Evolutionary conservation across 2,888 invertebrate genomes (phyloP).

Genomic region (Invenusta paracnida): DNA sequence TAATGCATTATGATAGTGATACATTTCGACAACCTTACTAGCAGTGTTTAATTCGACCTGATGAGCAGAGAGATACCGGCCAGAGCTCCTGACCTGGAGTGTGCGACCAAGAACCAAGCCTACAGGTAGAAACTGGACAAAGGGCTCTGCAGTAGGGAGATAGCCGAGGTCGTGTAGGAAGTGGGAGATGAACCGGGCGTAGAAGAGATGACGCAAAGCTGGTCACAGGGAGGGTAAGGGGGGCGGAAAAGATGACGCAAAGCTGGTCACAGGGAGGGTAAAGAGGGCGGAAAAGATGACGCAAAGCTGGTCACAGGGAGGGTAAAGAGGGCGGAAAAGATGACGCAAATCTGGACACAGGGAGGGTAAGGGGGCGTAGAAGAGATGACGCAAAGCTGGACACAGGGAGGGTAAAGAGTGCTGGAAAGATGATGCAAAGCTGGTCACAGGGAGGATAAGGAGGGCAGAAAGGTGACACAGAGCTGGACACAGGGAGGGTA

Average conservation of each 20-base stretch:
- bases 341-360: conserved; percentile 74
- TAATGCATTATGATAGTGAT: no score
- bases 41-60: conserved; percentile 62
- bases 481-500: conserved; percentile 79
- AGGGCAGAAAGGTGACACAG: conserved; percentile 70
- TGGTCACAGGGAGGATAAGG: conserved; percentile 81
- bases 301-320: conserved; percentile 69
- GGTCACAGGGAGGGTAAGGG: conserved; percentile 69
- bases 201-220: conserved; percentile 90
- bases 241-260: conserved; percentile 93
- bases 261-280: conserved; percentile 71
- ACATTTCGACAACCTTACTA: no score
- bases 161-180: conserved; percentile 78
- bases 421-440: conserved; percentile 87
- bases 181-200: conserved; percentile 82
- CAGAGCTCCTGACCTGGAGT: conserved; percentile 67
- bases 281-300: conserved; percentile 92
- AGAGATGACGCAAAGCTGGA: conserved; percentile 73
- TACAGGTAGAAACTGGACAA: conserved; percentile 80
- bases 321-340: conserved; percentile 89
- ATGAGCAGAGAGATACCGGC: conserved; percentile 72
- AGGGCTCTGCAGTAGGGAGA: conserved; percentile 74
- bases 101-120: conserved; percentile 69
- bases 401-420: conserved; percentile 82
- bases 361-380: conserved; percentile 73